phyloP scores from a whole-genome alignment of 2,888 invertebrate species.

The Yponomeuta cagnagella region DNA sequence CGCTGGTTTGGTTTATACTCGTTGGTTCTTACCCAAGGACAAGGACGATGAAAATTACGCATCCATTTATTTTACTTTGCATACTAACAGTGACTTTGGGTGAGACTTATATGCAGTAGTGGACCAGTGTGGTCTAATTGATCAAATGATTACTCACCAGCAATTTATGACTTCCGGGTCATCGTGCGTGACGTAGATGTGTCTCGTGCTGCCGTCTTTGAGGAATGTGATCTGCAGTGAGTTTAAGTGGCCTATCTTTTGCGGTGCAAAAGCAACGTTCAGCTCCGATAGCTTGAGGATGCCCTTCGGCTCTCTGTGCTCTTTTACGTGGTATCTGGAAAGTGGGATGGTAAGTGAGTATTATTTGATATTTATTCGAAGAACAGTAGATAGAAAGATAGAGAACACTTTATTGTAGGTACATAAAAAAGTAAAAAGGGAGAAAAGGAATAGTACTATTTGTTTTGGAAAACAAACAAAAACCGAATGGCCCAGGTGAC shows the following conservation, averaged over 20 bases:
- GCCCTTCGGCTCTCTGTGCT: conserved; percentile 88
- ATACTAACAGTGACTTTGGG: too few relatives aligned
- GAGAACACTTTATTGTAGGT: background rate
- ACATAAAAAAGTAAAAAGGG: background rate
- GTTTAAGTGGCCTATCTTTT: conserved; percentile 86
- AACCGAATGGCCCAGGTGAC: background rate
- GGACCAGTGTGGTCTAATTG: too few relatives aligned
- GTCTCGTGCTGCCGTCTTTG: conserved; percentile 89
- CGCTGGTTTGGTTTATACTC: too few relatives aligned
- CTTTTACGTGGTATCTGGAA: conserved; percentile 80
- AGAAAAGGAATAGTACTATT: background rate
- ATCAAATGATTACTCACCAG: conserved; percentile 73
- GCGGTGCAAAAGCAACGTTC: conserved; percentile 89
- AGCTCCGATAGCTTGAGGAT: conserved; percentile 86
- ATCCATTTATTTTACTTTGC: too few relatives aligned
- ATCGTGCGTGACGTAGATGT: conserved; percentile 91
- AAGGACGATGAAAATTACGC: too few relatives aligned
- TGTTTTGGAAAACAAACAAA: background rate
- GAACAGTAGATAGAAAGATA: background rate
- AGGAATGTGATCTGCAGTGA: conserved; percentile 90
- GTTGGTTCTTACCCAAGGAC: too few relatives aligned
- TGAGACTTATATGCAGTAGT: too few relatives aligned
- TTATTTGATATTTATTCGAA: background rate
- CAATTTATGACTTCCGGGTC: conserved; percentile 89
- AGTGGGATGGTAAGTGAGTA: conserved; percentile 13